Base-by-base conservation (phyloP, 2,888 invertebrate genomes). In the Polyploca ridens region DNA sequence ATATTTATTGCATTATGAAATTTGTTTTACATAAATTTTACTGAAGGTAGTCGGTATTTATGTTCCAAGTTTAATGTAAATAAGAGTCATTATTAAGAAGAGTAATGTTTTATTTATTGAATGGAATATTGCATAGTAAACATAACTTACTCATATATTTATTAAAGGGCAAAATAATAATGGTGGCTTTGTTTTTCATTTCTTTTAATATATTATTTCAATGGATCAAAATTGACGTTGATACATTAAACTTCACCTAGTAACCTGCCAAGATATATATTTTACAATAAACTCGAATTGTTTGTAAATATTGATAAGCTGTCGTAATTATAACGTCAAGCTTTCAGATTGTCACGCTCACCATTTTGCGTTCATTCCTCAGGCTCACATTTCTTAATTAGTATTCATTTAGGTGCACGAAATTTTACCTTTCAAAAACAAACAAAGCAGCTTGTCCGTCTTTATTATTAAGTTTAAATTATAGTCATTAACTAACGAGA, bases 391-490 rank as follows among this genome's bases (percentile, higher is more conserved):
- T 91, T 87, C 90, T 86, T 89, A 90, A 89, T 90, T 89, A 90
- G 84, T 83, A 81, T 84, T 87, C 70, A 85, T 88, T 91, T 88
- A 81, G 83, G 76, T 87, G 84, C 84, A 85, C 81, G 81, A 88
- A 90, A 87, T 86, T 89, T 85, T 83, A 88, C 89, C 89, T 90
- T 90, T 90, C 85, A 86, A 85, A 82, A 81, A 81, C 84, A 88
- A 90, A 93, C 89, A 90, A 90, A 88, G 88, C 85, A 75, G 81
- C 84, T 88, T 90, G 90, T 90, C 90, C 86, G 83, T 91, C 89
- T 90, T 90, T 90, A 89, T 92, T 90, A 90, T 88, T 86, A 89
- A 90, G 88, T 91, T 90, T 84, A 89, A 92, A 92, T 93, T 90
- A 89, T 90, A 91, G 89, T 87, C 89, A 88, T 91, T 90, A 90